phyloP scores from a whole-genome alignment of 2,888 invertebrate genomes.

The Scelioninae gen. 2 region DNA sequence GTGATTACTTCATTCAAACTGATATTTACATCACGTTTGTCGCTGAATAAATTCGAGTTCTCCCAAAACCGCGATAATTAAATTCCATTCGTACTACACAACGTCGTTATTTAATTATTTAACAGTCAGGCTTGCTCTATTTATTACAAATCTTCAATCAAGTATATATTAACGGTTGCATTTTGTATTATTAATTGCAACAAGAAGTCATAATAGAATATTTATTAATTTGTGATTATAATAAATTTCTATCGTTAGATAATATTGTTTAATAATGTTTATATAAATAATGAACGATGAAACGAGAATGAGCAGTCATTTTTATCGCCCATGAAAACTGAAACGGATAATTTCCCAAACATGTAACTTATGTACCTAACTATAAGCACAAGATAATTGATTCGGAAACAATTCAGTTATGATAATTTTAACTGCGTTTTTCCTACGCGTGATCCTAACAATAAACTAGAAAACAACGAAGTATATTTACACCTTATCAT shows the following conservation, averaged over 20 bases:
- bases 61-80: background rate
- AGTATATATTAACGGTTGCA: background rate
- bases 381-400: background rate
- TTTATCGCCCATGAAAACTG: no score
- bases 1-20: slow-evolving; percentile 17
- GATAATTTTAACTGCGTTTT: slow-evolving; percentile 13
- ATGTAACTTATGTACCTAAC: no score
- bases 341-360: background rate
- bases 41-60: background rate
- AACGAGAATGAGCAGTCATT: no score
- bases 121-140: background rate
- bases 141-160: background rate
- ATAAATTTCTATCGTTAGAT: background rate
- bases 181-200: slow-evolving; percentile 1
- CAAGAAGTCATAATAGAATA: background rate
- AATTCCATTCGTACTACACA: background rate
- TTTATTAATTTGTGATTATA: background rate
- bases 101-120: slow-evolving; percentile 10
- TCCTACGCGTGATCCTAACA: slow-evolving; percentile 2
- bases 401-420: slow-evolving; percentile 1
- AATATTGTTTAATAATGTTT: no score
- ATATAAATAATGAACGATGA: no score
- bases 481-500: slow-evolving; percentile 27
- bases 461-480: slow-evolving; percentile 2
- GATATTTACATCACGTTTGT: background rate